Conservation (phyloP, 2,113 vertebrate genomes). For the Rousettus leschenaultii region DNA sequence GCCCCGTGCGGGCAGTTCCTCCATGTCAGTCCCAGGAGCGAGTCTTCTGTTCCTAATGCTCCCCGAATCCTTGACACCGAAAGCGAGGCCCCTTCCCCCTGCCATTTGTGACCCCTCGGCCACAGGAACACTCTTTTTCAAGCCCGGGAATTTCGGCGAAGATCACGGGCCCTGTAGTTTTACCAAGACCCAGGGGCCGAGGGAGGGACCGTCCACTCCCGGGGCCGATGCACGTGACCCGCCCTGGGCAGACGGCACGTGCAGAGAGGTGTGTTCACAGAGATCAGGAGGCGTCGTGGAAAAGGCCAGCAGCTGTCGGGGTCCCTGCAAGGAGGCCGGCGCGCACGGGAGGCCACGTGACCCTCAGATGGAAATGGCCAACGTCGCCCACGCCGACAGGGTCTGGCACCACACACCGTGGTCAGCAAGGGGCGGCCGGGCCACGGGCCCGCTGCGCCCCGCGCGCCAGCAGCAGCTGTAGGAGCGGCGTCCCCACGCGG, state of each 20-base stretch:
- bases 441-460: neutral
- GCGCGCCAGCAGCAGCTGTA: neutral
- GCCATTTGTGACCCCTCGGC: neutral
- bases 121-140: neutral
- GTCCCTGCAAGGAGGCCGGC: neutral
- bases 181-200: neutral
- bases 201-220: too few relatives aligned
- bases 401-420: neutral
- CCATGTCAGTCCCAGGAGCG: too few relatives aligned
- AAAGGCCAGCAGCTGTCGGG: neutral
- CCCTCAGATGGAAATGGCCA: constrained; percentile 21
- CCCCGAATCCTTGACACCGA: neutral
- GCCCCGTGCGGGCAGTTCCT: neutral
- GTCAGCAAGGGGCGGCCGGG: neutral
- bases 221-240: neutral
- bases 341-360: neutral
- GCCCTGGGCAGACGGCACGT: neutral
- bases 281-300: rapidly evolving
- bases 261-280: neutral
- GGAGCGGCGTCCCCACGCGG: neutral
- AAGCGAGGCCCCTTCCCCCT: neutral
- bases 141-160: neutral
- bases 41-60: neutral
- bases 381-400: neutral
- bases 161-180: neutral